Conservation (phyloP, 2,797 vertebrate species). For the Emydoidea blandingii region DNA sequence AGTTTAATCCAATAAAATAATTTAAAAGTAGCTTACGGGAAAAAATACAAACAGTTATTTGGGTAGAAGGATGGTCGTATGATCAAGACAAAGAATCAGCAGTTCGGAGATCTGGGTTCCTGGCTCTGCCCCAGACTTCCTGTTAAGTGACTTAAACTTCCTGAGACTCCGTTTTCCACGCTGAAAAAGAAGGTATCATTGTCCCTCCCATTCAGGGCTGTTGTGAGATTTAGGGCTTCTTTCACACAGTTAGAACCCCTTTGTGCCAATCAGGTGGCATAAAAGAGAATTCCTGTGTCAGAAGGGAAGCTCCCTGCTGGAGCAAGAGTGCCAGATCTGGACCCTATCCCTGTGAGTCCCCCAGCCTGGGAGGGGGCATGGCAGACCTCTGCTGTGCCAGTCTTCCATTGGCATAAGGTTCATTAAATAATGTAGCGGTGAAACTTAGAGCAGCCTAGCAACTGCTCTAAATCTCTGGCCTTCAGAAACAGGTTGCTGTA, state of each 20-base stretch:
- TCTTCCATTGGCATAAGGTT: not conserved
- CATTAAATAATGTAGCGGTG: too few species aligned
- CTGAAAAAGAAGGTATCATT: too few species aligned
- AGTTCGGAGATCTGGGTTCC: rapidly evolving
- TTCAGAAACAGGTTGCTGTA: rapidly evolving
- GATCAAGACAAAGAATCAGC: not conserved
- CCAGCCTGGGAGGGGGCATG: not conserved
- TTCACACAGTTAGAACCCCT: rapidly evolving
- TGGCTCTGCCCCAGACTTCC: not conserved
- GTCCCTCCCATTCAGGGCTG: not conserved
- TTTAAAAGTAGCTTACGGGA: not conserved
- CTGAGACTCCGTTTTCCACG: not conserved
- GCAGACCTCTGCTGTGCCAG: rapidly evolving
- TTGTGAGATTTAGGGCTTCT: rapidly evolving
- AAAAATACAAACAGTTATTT: not conserved
- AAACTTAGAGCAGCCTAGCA: too few species aligned
- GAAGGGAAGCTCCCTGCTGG: not conserved
- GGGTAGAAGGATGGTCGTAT: not conserved
- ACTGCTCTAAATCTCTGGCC: not conserved
- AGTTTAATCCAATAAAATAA: not conserved
- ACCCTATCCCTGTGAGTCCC: rapidly evolving
- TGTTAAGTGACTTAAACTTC: not conserved
- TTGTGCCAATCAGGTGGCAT: not conserved
- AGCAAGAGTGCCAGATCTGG: not conserved
- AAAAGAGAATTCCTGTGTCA: not conserved